Base-by-base conservation (phyloP, 2,113 vertebrate genomes). In the Pelmatolapia mariae region DNA sequence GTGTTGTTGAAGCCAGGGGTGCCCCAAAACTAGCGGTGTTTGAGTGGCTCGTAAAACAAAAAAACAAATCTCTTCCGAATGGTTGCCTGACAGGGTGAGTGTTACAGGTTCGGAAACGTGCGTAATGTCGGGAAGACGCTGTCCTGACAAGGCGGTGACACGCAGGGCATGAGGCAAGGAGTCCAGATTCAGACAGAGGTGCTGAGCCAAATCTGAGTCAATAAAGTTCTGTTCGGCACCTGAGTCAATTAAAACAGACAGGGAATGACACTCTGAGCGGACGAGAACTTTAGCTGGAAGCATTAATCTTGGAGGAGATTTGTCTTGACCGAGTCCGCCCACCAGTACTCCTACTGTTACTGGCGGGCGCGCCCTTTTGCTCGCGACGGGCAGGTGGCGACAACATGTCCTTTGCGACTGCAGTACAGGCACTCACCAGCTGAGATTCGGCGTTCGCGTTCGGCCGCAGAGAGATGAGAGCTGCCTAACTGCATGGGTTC, bases 201-300 rank as follows among this genome's bases (percentile, higher is more conserved):
- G 1, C 10, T 53, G 19, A 53, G 19, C 50, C 2, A 53, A 52
- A n/a, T 52, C 18, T 2, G 0, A 52, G 9, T 52, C 50, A 52
- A n/a, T 52, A 3, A 52, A 52, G 50, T 52, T 52, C 19, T 52
- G 1, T 52, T 52, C 0, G 9, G 5, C 1, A 3, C 50, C 50
- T 10, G 8, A 52, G 50, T 52, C 50, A n/a, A 52, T 52, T 52
- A 52, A 52, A 1, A 52, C 0, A 2, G 50, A 52, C 18, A 52
- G 4, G n/a, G 0, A 52, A 52, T 52, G 8, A 52, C 18, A 52
- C 50, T 52, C 0, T 10, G 50, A 52, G 8, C 0, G 2, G 50
- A 52, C 8, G 8, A 2, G 50, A n/a, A 52, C 47, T 52, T 52
- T 10, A 52, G 2, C 50, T 52, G 50, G 1, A 52, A 52, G 50